Evolutionary conservation across 1,140 invertebrate genomes (phyloP), one percentile per base, ranked within the genome.

Genomic region (Trialeurodes vaporariorum): DNA sequence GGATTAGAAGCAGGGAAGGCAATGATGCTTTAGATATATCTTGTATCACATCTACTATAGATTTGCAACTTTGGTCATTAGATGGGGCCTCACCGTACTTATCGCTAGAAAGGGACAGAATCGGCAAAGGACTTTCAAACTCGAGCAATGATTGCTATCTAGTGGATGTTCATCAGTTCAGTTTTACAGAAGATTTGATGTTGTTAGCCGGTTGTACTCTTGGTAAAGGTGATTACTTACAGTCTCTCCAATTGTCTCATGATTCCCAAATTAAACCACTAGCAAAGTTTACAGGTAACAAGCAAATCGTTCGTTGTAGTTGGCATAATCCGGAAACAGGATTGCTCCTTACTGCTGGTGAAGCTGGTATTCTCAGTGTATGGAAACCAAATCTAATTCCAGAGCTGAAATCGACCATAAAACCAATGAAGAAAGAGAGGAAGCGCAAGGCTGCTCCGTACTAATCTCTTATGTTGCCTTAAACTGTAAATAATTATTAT

Each of bases 1-100:
- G 69, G 69, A 59, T 70, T 11, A 67, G 67, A 61, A 59, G 63
- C 23, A 61, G 67, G 61, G 49, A 73, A 67, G 68, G 63, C 69
- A 69, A 79, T 27, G 27, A 68, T 0, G 27, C 63, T 21, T 34
- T 68, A 76, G 77, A 77, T 62, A 79, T 69, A 73, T 88, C 12
- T 81, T 89, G 87, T 71, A 79, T 87, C 11, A 89, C 90, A 1
- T 85, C 90, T 72, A 87, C 83, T 17, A 83, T 85, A 72, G 85
- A 87, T 67, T 72, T 92, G 9, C 87, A 91, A 75, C 73, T 90
- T 24, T 93, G 89, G 85, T 78, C 87, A 64, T 78, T 78, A n/a
- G 79, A 83, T 25, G 84, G 81, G 69, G 86, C 83, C 1, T 83
- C 84, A 71, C 78, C 84, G 34, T 73, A 84, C 2, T 72, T 75